Evolutionary conservation across 2,797 vertebrate genomes (phyloP), one percentile per base, ranked within the genome.

Genomic region (Tachyglossus aculeatus): DNA sequence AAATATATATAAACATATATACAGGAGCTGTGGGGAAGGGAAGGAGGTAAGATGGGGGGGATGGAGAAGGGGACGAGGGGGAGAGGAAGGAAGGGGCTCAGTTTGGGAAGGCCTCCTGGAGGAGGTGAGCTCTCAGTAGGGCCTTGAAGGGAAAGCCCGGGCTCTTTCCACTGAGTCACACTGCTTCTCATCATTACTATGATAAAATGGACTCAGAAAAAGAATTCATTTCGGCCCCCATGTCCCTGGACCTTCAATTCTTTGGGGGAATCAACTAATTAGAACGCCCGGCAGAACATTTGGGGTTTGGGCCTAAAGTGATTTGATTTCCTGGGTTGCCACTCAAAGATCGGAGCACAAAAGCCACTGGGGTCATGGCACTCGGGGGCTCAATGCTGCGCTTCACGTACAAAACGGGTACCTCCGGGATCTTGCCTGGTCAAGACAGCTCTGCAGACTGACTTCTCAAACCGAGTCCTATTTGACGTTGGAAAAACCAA

Each of bases 331-430:
- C 66, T 27, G 32, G 5, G 6, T 41, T 11, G 36, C 9, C 16
- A 13, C 3, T 51, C 51, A 24, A 22, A 22, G 5, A 33, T 33
- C 54, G 25, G 59, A 54, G 60, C 40, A 10, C 22, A 27, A 39
- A 29, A 9, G 47, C 9, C 31, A 45, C 41, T 2, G n/a, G 21
- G 21, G 5, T 47, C n/a, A 68, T 1, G 4, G 53, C 36, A 25
- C 19, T 6, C 3, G n/a, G 14, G 38, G 31, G 41, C 7, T 25
- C 21, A 9, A n/a, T 0, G 19, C 40, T 16, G n/a, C 19, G n/a
- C n/a, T n/a, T 7, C 52, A 37, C 4, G 31, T 38, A 37, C 39
- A 15, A 73, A 0, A 1, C 5, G 38, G 15, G 52, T 61, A 37
- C 45, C 8, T 27, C 3, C 6, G 11, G 31, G 27, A 27, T 9